Evolutionary conservation across 2,113 vertebrate genomes (phyloP).

Genomic region (Hoplias malabaricus): DNA sequence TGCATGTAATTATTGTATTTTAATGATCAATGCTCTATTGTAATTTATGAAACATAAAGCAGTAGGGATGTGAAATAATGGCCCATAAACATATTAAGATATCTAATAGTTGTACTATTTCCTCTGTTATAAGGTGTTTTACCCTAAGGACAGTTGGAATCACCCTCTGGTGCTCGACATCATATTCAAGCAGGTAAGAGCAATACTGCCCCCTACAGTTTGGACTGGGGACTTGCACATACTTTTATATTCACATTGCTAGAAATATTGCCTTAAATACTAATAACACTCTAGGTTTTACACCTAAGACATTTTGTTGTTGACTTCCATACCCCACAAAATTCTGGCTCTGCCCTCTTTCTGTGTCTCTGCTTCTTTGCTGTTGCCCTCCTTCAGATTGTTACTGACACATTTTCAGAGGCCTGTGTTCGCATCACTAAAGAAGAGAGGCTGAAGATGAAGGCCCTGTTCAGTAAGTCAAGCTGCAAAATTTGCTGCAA

Average conservation of each 20-base stretch:
- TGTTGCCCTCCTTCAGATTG: slow-evolving; percentile 74
- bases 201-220: background rate
- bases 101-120: too few species aligned
- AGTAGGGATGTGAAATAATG: too few species aligned
- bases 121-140: slow-evolving; percentile 86
- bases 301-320: background rate
- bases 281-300: background rate
- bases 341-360: too few species aligned
- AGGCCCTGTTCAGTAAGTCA: slow-evolving; percentile 84
- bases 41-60: too few species aligned
- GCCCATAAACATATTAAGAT: too few species aligned
- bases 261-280: background rate
- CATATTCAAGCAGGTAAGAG: slow-evolving; percentile 90
- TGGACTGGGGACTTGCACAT: background rate
- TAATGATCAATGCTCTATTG: too few species aligned
- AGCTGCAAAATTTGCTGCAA: slow-evolving; percentile 9
- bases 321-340: too few species aligned
- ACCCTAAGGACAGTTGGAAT: slow-evolving; percentile 90
- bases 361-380: background rate
- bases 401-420: slow-evolving; percentile 86
- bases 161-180: slow-evolving; percentile 87
- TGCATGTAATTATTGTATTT: too few species aligned
- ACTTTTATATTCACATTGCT: background rate
- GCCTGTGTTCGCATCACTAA: slow-evolving; percentile 88
- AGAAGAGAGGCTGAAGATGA: slow-evolving; percentile 89